Evolutionary conservation across 2,113 vertebrate genomes (phyloP).

Genomic region (Festucalex cinctus): DNA sequence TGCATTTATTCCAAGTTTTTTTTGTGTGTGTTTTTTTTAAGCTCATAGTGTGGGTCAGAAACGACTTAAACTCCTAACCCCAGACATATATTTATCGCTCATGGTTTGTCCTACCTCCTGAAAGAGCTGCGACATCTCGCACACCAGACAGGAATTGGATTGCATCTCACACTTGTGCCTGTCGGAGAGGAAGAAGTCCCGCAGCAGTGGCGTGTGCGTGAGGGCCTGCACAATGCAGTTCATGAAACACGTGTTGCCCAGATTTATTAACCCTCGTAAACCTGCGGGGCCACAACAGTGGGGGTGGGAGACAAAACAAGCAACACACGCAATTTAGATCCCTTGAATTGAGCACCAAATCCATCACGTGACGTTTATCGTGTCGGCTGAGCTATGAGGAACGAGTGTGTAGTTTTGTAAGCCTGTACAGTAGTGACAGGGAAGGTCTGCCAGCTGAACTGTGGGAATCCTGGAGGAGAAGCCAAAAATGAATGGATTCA

Average conservation of each 20-base stretch:
- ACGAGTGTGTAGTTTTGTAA: neutral
- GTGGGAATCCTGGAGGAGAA: conserved; percentile 31
- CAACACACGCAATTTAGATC: neutral
- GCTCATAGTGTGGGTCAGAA: too few species aligned
- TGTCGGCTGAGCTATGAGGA: neutral
- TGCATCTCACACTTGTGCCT: conserved; percentile 98
- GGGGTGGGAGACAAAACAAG: neutral
- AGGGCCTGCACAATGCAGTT: conserved; percentile 98
- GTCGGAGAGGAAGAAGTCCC: conserved; percentile 98
- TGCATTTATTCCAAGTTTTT: too few species aligned
- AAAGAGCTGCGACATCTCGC: conserved; percentile 97
- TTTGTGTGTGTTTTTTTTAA: too few species aligned
- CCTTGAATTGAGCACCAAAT: neutral
- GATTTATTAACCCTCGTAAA: conserved; percentile 95
- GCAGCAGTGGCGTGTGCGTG: conserved; percentile 93
- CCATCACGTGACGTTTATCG: neutral
- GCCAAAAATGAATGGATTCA: conserved; percentile 44
- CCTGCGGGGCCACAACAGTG: conserved; percentile 67
- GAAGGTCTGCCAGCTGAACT: conserved; percentile 33
- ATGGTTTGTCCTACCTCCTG: conserved; percentile 82
- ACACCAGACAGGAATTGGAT: conserved; percentile 97
- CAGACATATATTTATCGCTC: neutral
- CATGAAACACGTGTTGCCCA: conserved; percentile 99
- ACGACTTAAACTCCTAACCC: neutral
- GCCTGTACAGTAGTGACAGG: conserved; percentile 16